Evolutionary conservation across 2,888 invertebrate species (phyloP), one percentile per base, ranked within the genome.

Genomic region (Amphipyra berbera): DNA sequence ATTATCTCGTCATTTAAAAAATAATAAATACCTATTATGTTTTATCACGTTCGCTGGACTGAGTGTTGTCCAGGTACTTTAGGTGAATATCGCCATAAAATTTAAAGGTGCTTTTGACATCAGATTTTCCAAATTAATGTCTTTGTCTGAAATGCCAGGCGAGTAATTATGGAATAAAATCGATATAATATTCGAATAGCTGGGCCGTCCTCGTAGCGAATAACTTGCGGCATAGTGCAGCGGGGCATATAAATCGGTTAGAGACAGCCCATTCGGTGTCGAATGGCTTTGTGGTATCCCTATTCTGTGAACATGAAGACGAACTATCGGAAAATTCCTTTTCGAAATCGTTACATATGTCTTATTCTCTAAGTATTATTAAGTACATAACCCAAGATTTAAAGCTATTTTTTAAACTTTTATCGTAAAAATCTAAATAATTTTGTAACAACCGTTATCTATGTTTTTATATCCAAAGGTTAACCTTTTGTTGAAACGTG

Each of bases 211-310:
- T 73, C 83, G 81, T 83, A 87, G 85, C 83, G 81, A 84, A 87
- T 82, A 82, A 82, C 76, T 73, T 75, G 81, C 81, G 81, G 82
- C 80, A 78, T 84, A 83, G 87, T 85, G 81, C 82, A 87, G 74
- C 85, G 82, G 74, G 73, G 82, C 85, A 84, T 86, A 89, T 89
- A 89, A 89, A 91, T 90, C 84, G 86, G 81, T 84, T 86, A 84
- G 84, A 89, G 88, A 83, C 90, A 82, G 83, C 90, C 89, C 88
- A 86, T 87, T 89, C 87, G 88, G 85, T 90, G 90, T 91, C 89
- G 85, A 84, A 86, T 86, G 82, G 79, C 84, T 80, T 76, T 80
- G 69, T 70, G 65, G 75, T 76, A 79, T 84, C 85, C 85, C 78
- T 89, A 89, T 89, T 90, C 88, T 81, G 81, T 72, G 50, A 73